phyloP scores from a whole-genome alignment of 30 jellyfish, hydroid and myxozoan genomes.

The Mastigias papua region DNA sequence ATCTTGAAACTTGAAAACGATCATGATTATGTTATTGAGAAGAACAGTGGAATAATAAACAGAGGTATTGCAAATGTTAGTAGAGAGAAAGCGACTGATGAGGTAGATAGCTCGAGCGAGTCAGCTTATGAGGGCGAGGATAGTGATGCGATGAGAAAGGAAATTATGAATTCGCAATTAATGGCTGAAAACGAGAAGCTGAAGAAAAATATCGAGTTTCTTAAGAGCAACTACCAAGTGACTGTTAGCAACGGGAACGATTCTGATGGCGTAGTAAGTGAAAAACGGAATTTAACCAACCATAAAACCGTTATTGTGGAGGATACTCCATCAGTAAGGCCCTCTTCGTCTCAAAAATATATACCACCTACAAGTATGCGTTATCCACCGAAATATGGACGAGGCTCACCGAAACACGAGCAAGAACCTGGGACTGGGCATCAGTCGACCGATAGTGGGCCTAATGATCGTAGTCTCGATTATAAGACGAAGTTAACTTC shows the following conservation, averaged over 20 bases:
- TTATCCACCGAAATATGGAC: conserved; percentile 54
- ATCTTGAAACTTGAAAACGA: conserved; percentile 78
- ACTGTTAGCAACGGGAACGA: conserved; percentile 5
- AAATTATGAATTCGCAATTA: conserved; percentile 25
- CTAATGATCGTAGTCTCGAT: not conserved
- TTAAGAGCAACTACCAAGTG: conserved; percentile 17
- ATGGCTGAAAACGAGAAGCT: conserved; percentile 56
- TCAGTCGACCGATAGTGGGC: conserved; percentile 48
- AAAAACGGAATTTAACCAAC: not conserved
- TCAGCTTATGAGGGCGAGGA: conserved; percentile 70
- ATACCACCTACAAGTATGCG: conserved; percentile 83
- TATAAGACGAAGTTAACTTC: not conserved
- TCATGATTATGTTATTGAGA: conserved; percentile 81
- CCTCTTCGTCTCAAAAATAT: conserved; percentile 32
- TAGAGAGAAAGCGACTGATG: conserved; percentile 60
- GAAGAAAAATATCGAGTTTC: conserved; percentile 34
- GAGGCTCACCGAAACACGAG: conserved; percentile 14
- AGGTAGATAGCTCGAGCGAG: conserved; percentile 60
- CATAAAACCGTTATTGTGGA: not conserved
- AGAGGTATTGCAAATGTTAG: conserved; percentile 47
- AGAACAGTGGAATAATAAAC: conserved; percentile 66
- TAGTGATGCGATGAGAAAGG: conserved; percentile 22
- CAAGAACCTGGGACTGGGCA: not conserved
- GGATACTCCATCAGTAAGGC: conserved; percentile 12
- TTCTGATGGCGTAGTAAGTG: not conserved